These are phyloP conservation scores for Sphaerodactylus townsendi DNA, from an alignment of 2,113 vertebrate species.

Conservation along the genomic window DNA sequence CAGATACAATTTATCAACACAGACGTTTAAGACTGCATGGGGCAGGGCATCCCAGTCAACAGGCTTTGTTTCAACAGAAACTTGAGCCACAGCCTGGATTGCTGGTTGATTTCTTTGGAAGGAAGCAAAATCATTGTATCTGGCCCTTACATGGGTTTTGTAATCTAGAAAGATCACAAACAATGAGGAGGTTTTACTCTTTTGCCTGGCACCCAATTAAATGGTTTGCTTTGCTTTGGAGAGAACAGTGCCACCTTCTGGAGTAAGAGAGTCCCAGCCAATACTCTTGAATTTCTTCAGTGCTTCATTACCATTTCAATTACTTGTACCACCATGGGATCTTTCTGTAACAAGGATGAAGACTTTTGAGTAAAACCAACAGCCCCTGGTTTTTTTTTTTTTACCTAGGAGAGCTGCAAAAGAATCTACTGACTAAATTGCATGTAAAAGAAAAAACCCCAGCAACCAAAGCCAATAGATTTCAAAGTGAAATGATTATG, in stretches of 20 bases:
- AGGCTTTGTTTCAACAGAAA: background rate
- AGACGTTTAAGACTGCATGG: too few relatives aligned
- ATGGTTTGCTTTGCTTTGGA: background rate
- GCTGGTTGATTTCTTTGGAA: too few relatives aligned
- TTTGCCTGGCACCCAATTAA: background rate
- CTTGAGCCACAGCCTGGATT: background rate
- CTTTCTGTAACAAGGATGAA: background rate
- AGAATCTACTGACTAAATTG: constrained; percentile 21
- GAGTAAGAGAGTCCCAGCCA: background rate
- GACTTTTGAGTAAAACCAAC: background rate
- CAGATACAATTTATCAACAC: too few relatives aligned
- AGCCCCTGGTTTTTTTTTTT: background rate
- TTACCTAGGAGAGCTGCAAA: constrained; percentile 2
- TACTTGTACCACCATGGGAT: background rate
- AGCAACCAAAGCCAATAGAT: background rate
- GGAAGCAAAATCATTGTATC: too few relatives aligned
- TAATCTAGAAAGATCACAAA: background rate
- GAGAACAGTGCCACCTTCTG: background rate
- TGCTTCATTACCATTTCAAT: background rate
- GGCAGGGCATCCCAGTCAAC: background rate
- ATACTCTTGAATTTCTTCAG: background rate
- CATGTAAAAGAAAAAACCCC: background rate
- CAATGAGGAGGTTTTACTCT: background rate
- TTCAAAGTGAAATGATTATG: constrained; percentile 3
- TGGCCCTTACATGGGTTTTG: background rate